Evolutionary conservation across 1,140 invertebrate species (phyloP).

Genomic region (Caenorhabditis inopinata): DNA sequence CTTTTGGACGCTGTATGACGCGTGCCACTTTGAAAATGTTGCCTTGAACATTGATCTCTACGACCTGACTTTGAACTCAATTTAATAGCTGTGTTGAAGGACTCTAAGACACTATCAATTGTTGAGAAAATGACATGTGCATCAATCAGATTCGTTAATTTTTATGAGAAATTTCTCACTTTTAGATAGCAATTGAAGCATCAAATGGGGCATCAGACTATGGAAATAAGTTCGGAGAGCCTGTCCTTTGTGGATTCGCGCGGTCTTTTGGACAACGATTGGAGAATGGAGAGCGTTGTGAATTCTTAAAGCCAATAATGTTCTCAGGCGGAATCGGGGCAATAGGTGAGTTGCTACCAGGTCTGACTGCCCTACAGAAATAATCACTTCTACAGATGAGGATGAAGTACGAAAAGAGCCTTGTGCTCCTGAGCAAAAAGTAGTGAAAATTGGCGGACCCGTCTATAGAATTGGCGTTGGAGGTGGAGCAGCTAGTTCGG

Average conservation of each 20-base stretch:
- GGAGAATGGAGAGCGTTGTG: constrained; percentile 73
- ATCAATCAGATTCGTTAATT: too few relatives aligned
- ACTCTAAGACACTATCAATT: too few relatives aligned
- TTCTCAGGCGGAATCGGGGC: constrained; percentile 92
- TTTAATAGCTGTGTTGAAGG: too few relatives aligned
- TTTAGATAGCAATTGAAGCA: constrained; percentile 78
- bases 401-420: constrained; percentile 43
- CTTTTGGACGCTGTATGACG: too few relatives aligned
- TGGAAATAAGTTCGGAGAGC: constrained; percentile 96
- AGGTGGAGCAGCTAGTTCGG: constrained; percentile 90
- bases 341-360: constrained; percentile 73
- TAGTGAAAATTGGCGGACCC: constrained; percentile 92
- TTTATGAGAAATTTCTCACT: too few relatives aligned
- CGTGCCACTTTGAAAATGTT: too few relatives aligned
- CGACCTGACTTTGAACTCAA: too few relatives aligned
- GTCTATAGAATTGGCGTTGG: constrained; percentile 95
- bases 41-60: too few relatives aligned
- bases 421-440: constrained; percentile 66
- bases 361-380: background rate
- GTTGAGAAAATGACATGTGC: too few relatives aligned
- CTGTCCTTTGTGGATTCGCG: constrained; percentile 84
- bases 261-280: constrained; percentile 77
- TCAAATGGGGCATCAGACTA: constrained; percentile 98
- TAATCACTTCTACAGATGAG: constrained; percentile 42
- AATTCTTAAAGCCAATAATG: constrained; percentile 98